phyloP scores from a whole-genome alignment of 2,888 invertebrate genomes.

The Thereva nobilitata region DNA sequence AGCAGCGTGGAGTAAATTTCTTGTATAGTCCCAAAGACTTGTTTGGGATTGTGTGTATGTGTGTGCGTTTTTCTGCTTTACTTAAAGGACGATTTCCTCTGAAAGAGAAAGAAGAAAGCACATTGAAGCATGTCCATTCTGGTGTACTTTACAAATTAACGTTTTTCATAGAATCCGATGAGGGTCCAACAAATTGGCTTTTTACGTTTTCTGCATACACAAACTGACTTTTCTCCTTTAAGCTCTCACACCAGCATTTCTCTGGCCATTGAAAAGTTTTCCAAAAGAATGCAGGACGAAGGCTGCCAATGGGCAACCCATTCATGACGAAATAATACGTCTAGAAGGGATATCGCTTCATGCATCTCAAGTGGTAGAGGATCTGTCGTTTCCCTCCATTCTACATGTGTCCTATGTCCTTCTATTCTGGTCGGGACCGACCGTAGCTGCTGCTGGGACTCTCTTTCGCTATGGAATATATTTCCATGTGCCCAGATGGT shows the following conservation, averaged over 20 bases:
- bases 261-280: background rate
- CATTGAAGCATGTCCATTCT: slow-evolving; percentile 12
- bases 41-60: background rate
- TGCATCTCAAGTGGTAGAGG: slow-evolving; percentile 31
- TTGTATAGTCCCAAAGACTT: no score
- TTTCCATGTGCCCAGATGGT: slow-evolving; percentile 12
- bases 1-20: no score
- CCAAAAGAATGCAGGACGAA: background rate
- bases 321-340: slow-evolving; percentile 37
- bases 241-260: slow-evolving; percentile 16
- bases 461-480: background rate
- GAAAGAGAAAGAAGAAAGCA: slow-evolving; percentile 6
- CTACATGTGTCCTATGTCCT: slow-evolving; percentile 1
- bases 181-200: slow-evolving; percentile 36
- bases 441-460: background rate
- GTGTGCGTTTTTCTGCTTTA: slow-evolving; percentile 18
- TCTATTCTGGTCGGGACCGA: slow-evolving; percentile 5
- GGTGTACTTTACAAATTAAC: slow-evolving; percentile 36
- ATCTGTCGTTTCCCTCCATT: background rate
- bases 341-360: slow-evolving; percentile 34
- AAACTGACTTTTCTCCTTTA: slow-evolving; percentile 25
- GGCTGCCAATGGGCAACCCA: slow-evolving; percentile 32
- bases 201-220: slow-evolving; percentile 37
- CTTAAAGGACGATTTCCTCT: slow-evolving; percentile 3
- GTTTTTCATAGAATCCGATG: slow-evolving; percentile 34